phyloP scores from a whole-genome alignment of 2,888 invertebrate species.

The Drosophila macrothrix region DNA sequence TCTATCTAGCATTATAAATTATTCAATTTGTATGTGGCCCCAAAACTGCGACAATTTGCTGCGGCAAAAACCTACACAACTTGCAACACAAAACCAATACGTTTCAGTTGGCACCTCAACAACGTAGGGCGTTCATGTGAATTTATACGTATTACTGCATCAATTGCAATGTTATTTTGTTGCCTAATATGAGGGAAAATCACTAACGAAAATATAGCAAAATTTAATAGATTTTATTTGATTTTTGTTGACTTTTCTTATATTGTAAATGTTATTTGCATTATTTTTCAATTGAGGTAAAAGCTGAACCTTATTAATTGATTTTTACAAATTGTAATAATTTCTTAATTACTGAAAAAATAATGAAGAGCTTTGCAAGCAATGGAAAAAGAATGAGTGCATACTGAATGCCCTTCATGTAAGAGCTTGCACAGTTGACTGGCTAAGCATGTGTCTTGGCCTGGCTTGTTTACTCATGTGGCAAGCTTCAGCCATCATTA shows the following conservation, averaged over 20 bases:
- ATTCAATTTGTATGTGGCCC: conserved; percentile 39
- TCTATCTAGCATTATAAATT: conserved; percentile 30
- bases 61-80: conserved; percentile 17
- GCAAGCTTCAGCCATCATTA: conserved; percentile 39
- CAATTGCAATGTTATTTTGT: not conserved
- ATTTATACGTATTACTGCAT: no score
- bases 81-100: conserved; percentile 11
- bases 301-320: not conserved
- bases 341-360: not conserved
- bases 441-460: conserved; percentile 14
- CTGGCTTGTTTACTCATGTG: conserved; percentile 42
- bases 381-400: not conserved
- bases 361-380: not conserved
- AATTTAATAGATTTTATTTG: not conserved
- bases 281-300: not conserved
- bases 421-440: conserved; percentile 10
- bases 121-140: not conserved
- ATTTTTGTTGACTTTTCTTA: not conserved
- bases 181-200: not conserved
- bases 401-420: not conserved
- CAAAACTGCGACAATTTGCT: conserved; percentile 24
- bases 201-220: not conserved
- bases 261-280: not conserved
- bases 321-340: not conserved
- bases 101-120: not conserved